Base-by-base conservation (phyloP, 2,888 invertebrate species). In the Penaeus monodon region DNA sequence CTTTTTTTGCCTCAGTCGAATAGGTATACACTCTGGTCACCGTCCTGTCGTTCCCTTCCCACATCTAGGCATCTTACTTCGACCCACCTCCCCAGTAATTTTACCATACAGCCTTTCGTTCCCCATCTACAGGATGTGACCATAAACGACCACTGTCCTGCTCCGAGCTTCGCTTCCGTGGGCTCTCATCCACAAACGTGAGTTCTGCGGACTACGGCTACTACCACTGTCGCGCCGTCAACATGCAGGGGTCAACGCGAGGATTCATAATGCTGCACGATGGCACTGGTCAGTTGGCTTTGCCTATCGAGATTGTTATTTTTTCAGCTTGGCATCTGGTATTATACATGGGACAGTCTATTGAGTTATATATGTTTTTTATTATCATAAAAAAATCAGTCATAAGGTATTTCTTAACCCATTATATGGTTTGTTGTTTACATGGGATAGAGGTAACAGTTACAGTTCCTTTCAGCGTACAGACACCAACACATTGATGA, bases 171-270 rank as follows among this genome's bases (percentile, higher is more conserved):
- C 66, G 73, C 38, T 86, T 81, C 81, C 8, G 78, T 86, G 7
- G 7, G n/a, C 68, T 17, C 66, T 29, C 14, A 10, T 86, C 24
- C 20, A 24, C 63, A 86, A n/a, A 86, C 82, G 44, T 64, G 27
- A 78, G 44, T 12, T n/a, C 12, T 3, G 14, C 38, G 4, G 78
- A 86, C 86, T 86, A 73, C 24, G 86, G 78, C n/a, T 63, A 76
- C 68, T 86, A 86, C 82, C 86, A 86, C 82, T 86, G 86, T 82
- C 86, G 86, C 8, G 82, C 86, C 24, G 10, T 64, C 70, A 86
- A 82, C 73, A 29, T 57, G 12, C 70, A 78, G 6, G 82, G 86
- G 14, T 70, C 82, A 12, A 63, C 86, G 10, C 64, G 86, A 12
- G 68, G 70, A 27, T 79, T 64, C 29, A 33, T 86, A 14, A 78